Evolutionary conservation across 2,797 vertebrate species (phyloP).

Genomic region (Anisognathus igniventris): DNA sequence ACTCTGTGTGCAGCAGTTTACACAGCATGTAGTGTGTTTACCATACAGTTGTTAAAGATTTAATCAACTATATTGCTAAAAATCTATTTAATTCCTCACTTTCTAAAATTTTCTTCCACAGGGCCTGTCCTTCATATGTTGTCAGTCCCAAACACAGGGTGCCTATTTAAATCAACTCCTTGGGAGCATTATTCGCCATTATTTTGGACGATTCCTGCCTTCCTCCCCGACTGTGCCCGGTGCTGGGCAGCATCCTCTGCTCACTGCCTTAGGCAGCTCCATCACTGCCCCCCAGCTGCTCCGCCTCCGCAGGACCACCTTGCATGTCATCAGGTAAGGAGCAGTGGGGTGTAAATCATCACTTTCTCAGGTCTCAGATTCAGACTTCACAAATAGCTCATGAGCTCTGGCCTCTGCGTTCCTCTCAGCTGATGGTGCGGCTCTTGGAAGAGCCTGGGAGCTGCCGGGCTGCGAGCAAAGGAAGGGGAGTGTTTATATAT

Average conservation of each 20-base stretch:
- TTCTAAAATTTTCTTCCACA: constrained; percentile 37
- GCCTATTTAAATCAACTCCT: constrained; percentile 89
- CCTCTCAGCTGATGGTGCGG: not conserved
- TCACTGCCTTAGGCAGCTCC: constrained; percentile 80
- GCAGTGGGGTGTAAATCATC: not conserved
- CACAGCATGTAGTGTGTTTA: not conserved
- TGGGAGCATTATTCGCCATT: constrained; percentile 81
- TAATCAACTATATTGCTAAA: not conserved
- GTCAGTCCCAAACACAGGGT: constrained; percentile 84
- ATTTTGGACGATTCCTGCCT: constrained; percentile 90
- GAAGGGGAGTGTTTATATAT: not conserved
- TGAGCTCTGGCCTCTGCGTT: not conserved
- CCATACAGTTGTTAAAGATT: not conserved
- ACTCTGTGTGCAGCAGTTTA: not conserved
- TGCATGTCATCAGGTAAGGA: constrained; percentile 84
- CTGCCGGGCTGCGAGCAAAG: not conserved
- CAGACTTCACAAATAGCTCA: not conserved
- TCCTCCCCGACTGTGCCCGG: constrained; percentile 67
- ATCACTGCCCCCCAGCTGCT: constrained; percentile 60
- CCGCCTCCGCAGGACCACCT: constrained; percentile 78
- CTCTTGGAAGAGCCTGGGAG: not conserved
- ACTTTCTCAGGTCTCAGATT: not conserved
- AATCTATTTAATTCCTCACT: not conserved
- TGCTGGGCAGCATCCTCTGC: constrained; percentile 85
- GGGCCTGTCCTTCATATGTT: constrained; percentile 87